Evolutionary conservation across 2,113 vertebrate genomes (phyloP).

Genomic region (Percina caprodes): DNA sequence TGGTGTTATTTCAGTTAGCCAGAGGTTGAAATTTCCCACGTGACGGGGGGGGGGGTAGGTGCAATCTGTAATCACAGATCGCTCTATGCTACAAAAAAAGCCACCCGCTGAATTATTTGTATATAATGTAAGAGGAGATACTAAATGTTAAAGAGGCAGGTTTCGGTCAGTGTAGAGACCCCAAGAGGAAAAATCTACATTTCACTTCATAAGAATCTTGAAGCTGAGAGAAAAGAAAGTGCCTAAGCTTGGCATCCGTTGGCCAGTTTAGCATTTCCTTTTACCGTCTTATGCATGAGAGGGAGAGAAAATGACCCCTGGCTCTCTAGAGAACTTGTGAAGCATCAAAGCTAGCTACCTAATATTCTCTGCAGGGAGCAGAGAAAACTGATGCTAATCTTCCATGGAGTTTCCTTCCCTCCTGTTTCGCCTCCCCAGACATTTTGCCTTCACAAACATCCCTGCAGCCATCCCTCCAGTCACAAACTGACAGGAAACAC

Average conservation of each 20-base stretch:
- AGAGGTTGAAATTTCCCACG: too few relatives aligned
- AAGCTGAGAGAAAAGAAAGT: neutral
- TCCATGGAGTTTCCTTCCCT: neutral
- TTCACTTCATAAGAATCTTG: conserved; percentile 21
- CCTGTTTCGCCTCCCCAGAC: neutral
- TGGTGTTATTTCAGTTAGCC: too few relatives aligned
- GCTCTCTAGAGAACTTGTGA: neutral
- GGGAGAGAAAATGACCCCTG: conserved; percentile 1
- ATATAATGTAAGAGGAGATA: conserved; percentile 9
- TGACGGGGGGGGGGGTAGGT: too few relatives aligned
- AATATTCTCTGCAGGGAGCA: conserved; percentile 25
- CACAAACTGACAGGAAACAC: conserved; percentile 26
- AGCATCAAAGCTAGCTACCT: conserved; percentile 1
- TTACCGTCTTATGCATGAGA: conserved; percentile 4
- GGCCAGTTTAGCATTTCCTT: neutral
- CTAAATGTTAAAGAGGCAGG: neutral
- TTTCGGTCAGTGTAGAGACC: neutral
- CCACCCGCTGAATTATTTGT: neutral
- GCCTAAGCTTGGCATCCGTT: conserved; percentile 7
- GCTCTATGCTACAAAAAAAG: neutral
- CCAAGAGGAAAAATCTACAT: neutral
- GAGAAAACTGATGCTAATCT: neutral
- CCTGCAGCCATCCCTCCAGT: conserved; percentile 40
- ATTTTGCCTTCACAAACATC: conserved; percentile 24
- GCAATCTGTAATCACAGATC: too few relatives aligned